Evolutionary conservation across 2,888 invertebrate genomes (phyloP), one percentile per base, ranked within the genome.

Genomic region (Toxonevra muliebris): DNA sequence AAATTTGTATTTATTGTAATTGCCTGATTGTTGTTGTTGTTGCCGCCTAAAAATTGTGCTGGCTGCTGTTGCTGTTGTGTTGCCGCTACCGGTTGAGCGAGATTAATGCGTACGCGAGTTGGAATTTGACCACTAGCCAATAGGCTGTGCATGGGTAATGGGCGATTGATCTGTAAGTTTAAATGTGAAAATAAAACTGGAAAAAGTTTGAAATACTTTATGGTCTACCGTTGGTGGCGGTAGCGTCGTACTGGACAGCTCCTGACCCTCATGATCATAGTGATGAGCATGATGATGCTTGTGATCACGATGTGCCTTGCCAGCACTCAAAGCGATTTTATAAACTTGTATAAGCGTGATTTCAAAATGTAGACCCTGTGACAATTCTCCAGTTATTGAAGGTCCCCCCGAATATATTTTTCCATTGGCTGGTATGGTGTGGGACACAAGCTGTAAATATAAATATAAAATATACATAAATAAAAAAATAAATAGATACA

Each of bases 281-380:
- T 92, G 92, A 80, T 93, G 93, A 0, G 90, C 93, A 84, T 94
- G 94, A 80, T 94, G 94, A 79, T 94, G 94, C 79, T 94, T 94
- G 84, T 94, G 94, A 79, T 94, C 93, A 73, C 90, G 91, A 85
- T 94, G 94, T 0, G 94, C 94, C 83, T 94, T 94, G 0, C 94
- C 94, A 2, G 94, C 94, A 2, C 93, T 93, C 68, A 94, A 80
- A 0, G 94, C 94, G 0, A 93, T 92, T 69, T 89, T 90, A 85
- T 94, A 94, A 17, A 94, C 83, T 81, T 94, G 93, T 0, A 94
- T 83, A 88, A 94, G 90, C 1, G 94, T 94, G 68, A 94, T 82
- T 85, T 94, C 94, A 60, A 84, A 84, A 66, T 86, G 86, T 40
- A 86, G 77, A 19, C 84, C 84, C 42, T 81, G 76, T 19, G 80